A percentile compares a stretch with the other conserved stretches of the same genome.
Conservation (phyloP, 1,140 invertebrate genomes). For the Nixonia krombeini region DNA sequence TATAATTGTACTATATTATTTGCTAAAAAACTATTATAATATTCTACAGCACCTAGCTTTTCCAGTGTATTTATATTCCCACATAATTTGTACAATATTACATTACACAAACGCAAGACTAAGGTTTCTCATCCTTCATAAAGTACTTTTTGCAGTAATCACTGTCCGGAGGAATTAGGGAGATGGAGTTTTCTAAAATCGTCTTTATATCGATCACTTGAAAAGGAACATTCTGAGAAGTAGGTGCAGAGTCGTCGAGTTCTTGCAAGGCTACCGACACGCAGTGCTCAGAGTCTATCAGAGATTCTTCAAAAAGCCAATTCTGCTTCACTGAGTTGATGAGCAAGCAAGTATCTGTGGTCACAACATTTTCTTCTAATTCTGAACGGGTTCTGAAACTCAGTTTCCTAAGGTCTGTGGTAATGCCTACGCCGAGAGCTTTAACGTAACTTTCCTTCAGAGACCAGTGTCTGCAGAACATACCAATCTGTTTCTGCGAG, state of each 20-base stretch:
- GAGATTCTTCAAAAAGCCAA: constrained; percentile 91
- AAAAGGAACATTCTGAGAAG: constrained; percentile 56
- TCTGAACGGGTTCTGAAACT: constrained; percentile 79
- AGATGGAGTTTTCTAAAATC: constrained; percentile 73
- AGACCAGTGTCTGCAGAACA: constrained; percentile 92
- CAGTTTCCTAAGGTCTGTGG: constrained; percentile 81
- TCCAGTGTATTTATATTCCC: too few species aligned
- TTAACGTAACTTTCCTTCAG: constrained; percentile 97
- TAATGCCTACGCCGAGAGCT: constrained; percentile 89
- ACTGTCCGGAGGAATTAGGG: constrained; percentile 71
- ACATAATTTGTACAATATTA: background rate
- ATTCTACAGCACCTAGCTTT: background rate
- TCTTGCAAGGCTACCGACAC: constrained; percentile 81
- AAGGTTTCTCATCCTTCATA: constrained; percentile 65
- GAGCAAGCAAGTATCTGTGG: constrained; percentile 79
- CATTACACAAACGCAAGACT: background rate
- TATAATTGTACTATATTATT: too few species aligned
- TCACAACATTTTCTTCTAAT: constrained; percentile 67
- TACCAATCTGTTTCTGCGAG: constrained; percentile 75
- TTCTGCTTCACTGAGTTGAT: constrained; percentile 75
- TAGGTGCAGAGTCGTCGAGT: constrained; percentile 7
- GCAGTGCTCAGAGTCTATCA: constrained; percentile 85
- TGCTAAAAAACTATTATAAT: background rate
- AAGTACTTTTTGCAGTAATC: constrained; percentile 72
- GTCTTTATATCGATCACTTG: constrained; percentile 71